A percentile compares a stretch with the other conserved stretches of the same genome.
These are phyloP conservation scores for Aphis gossypii DNA, from an alignment of 1,140 invertebrate genomes.

Conservation along the genomic window DNA sequence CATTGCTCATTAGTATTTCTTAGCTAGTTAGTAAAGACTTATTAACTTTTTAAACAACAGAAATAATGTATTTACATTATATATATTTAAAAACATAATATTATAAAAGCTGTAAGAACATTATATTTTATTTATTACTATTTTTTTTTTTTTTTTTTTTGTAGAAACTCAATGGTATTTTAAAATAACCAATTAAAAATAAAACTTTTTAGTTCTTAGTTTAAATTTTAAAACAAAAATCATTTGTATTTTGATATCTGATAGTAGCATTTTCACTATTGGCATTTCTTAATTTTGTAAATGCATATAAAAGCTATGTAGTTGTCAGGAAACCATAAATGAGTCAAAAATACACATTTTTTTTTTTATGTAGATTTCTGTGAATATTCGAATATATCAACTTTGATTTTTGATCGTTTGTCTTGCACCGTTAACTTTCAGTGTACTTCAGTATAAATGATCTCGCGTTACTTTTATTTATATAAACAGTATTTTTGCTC, in stretches of 20 bases:
- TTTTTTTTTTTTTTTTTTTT: not conserved
- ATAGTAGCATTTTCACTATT: not conserved
- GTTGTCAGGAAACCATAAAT: not conserved
- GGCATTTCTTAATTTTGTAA: not conserved
- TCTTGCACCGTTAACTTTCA: not conserved
- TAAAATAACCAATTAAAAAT: not conserved
- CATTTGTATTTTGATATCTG: not conserved
- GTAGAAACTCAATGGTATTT: not conserved
- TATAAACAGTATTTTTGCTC: not conserved
- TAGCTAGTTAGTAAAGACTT: too few species aligned
- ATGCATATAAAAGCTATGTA: not conserved
- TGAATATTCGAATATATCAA: not conserved
- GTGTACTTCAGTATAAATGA: not conserved
- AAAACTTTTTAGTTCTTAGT: not conserved
- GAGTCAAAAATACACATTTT: not conserved
- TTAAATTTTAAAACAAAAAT: not conserved
- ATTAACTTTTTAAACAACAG: too few species aligned
- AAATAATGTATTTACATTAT: not conserved
- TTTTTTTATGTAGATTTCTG: not conserved
- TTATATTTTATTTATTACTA: too few species aligned
- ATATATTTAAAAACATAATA: not conserved
- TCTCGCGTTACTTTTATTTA: not conserved
- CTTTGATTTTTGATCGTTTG: slow-evolving; percentile 21
- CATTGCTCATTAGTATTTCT: too few species aligned
- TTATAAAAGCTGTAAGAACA: too few species aligned